Base-by-base conservation (phyloP, 2,113 vertebrate genomes). In the Gallinago media region DNA sequence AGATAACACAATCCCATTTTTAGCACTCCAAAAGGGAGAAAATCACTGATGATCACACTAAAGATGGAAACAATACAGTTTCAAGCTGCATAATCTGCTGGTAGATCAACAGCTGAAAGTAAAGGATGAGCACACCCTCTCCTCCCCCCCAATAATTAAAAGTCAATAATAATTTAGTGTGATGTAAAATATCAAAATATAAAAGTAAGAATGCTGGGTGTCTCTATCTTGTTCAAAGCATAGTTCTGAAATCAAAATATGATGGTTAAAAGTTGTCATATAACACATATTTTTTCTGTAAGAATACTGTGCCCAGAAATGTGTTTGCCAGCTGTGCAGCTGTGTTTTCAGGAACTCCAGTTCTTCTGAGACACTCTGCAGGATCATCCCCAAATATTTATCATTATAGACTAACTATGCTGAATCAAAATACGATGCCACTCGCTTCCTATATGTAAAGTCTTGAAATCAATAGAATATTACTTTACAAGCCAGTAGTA, bases 1-100 rank as follows among this genome's bases (percentile, higher is more conserved):
- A 95, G 90, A 82, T 95, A 95, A 85, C 74, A 88, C 56, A 91
- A 71, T 82, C 65, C 59, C 91, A 84, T 93, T 94, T 96, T 97
- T 97, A 97, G 94, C 66, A 70, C 68, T 85, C 77, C 52, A 68
- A 84, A 89, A 85, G 22, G 38, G 78, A 93, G 68, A 86, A 94
- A 92, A 96, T 80, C 3, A 5, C 73, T 89, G 58, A 82, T 67
- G 74, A 81, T 92, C 65, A 94, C 79, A 84, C n/a, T 85, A 68
- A 78, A 70, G 85, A 89, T 56, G 49, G 63, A 85, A 95, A 93
- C 49, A 85, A 65, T 80, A 9, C n/a, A 54, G 42, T 94, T 65
- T 94, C 42, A 89, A 81, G 18, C 61, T 56, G 22, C 38, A 29
- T 62, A 61, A 85, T 70, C 54, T 25, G 25, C 23, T 78, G 50